Evolutionary conservation across 2,113 vertebrate species (phyloP).

Genomic region (Cryptomyrus ogoouensis): DNA sequence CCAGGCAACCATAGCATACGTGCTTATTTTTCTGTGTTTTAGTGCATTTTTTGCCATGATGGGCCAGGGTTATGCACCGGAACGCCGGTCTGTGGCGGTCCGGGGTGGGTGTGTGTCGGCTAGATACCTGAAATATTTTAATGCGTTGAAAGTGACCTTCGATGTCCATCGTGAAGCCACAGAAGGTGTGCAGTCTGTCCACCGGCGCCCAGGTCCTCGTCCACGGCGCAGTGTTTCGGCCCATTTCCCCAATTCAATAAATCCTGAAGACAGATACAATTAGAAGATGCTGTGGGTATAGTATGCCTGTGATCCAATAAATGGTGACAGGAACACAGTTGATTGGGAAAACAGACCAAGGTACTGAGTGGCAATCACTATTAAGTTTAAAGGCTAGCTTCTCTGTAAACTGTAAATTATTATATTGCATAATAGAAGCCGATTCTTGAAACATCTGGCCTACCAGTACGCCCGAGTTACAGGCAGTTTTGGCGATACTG

Average conservation of each 20-base stretch:
- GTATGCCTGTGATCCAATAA: background rate
- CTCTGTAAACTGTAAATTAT: background rate
- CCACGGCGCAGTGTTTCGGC: background rate
- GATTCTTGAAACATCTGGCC: background rate
- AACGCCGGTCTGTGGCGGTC: conserved; percentile 29
- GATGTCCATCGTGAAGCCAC: background rate
- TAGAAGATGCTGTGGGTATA: background rate
- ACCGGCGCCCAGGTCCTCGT: background rate
- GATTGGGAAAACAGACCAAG: background rate
- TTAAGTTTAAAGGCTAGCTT: background rate
- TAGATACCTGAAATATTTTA: background rate
- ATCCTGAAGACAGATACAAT: background rate
- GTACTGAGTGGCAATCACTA: background rate
- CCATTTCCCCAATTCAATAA: background rate
- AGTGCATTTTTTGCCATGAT: conserved; percentile 41
- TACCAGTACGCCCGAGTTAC: background rate
- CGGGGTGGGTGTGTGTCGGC: conserved; percentile 9
- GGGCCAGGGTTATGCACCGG: conserved; percentile 36
- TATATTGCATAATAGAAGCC: background rate
- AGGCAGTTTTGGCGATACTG: background rate
- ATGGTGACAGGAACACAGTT: background rate
- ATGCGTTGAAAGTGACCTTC: background rate
- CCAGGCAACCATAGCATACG: conserved; percentile 56
- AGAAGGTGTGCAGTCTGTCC: background rate
- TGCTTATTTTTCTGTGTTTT: conserved; percentile 47